Evolutionary conservation across 2,888 invertebrate genomes (phyloP).

Genomic region (Phortica okadai): DNA sequence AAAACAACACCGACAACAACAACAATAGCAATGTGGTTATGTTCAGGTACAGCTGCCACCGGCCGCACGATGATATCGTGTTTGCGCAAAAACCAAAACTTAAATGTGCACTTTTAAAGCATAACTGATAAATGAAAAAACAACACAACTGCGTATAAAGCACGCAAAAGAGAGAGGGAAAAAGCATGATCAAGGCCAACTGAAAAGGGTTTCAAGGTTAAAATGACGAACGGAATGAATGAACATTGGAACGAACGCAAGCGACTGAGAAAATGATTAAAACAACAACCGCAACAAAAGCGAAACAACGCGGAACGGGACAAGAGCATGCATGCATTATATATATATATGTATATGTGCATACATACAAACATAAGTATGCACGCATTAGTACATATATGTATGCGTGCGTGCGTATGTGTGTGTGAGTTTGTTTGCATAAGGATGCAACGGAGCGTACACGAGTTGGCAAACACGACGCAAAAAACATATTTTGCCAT

Average conservation of each 20-base stretch:
- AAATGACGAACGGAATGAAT: conserved; percentile 10
- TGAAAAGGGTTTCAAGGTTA: conserved; percentile 61
- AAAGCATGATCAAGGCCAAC: conserved; percentile 59
- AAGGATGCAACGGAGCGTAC: conserved; percentile 29
- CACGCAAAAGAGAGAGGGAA: background rate
- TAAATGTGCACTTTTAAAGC: conserved; percentile 33
- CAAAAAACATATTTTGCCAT: conserved; percentile 5
- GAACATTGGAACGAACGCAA: conserved; percentile 28
- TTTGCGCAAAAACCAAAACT: conserved; percentile 3
- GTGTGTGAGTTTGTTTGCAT: background rate
- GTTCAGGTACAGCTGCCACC: background rate
- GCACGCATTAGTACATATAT: background rate
- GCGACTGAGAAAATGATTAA: conserved; percentile 36
- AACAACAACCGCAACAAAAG: conserved; percentile 12
- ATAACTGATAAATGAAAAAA: conserved; percentile 41
- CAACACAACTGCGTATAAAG: conserved; percentile 12
- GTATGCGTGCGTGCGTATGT: background rate
- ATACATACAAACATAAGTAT: conserved; percentile 6
- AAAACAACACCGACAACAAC: conserved; percentile 15
- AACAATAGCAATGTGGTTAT: conserved; percentile 3
- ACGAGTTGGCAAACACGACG: conserved; percentile 16
- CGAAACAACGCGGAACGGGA: conserved; percentile 21
- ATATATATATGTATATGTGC: background rate
- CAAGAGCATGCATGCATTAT: background rate
- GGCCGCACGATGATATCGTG: background rate